Percentiles rank a stretch among this genome's conserved stretches.
Conservation (phyloP, 2,797 vertebrate species). For the Kryptolebias ocellatus region DNA sequence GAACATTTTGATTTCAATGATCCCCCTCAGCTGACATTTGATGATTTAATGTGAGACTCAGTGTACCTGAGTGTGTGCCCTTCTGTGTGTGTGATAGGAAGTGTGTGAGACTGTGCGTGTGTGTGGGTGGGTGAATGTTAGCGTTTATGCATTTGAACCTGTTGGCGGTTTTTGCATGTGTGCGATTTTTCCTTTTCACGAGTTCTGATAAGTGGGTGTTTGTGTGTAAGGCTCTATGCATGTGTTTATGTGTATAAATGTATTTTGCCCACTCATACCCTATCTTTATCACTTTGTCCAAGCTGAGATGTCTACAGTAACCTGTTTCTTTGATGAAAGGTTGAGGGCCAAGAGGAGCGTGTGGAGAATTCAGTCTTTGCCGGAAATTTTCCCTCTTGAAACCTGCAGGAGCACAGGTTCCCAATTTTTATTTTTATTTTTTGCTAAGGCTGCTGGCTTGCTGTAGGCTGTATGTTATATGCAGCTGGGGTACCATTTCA, state of each 20-base stretch:
- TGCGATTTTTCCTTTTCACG: conserved; percentile 14
- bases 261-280: conserved; percentile 64
- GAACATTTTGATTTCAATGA: conserved; percentile 17
- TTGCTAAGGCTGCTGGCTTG: not conserved
- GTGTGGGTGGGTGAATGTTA: conserved; percentile 39
- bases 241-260: conserved; percentile 40
- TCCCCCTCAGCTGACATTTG: conserved; percentile 21
- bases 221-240: conserved; percentile 12
- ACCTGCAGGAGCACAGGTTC: not conserved
- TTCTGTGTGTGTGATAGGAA: conserved; percentile 3
- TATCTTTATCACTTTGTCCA: conserved; percentile 73
- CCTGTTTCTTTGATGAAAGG: conserved; percentile 33
- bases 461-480: conserved; percentile 6
- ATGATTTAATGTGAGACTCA: conserved; percentile 29
- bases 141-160: conserved; percentile 39
- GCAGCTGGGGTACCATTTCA: conserved; percentile 24
- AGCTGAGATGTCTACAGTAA: conserved; percentile 36
- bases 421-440: not conserved
- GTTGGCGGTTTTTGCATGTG: conserved; percentile 31
- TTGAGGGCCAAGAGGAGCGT: conserved; percentile 37
- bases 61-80: not conserved
- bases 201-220: conserved; percentile 26
- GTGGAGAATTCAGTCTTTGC: conserved; percentile 16
- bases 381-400: conserved; percentile 21
- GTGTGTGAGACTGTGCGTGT: conserved; percentile 12